Conservation (phyloP, 2,797 vertebrate species). For the Neostethus bicornis region DNA sequence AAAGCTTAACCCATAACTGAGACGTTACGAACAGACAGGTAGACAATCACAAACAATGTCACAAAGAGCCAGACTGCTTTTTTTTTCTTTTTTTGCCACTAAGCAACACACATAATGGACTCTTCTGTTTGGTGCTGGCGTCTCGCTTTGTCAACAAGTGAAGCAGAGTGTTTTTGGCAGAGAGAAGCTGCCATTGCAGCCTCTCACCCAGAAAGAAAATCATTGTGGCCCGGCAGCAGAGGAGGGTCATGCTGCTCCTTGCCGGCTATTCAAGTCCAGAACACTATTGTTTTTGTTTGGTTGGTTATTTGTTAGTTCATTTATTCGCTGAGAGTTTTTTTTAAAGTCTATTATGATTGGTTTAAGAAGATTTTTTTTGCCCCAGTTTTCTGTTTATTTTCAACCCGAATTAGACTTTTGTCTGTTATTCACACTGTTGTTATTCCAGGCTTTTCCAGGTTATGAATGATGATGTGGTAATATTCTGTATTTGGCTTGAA, state of each 20-base stretch:
- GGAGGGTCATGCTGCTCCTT: constrained; percentile 51
- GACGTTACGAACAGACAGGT: constrained; percentile 7
- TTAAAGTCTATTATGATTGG: constrained; percentile 9
- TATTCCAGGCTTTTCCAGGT: constrained; percentile 20
- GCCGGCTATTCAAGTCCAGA: constrained; percentile 46
- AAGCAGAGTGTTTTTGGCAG: constrained; percentile 78
- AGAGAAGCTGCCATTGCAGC: constrained; percentile 45
- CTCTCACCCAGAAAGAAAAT: constrained; percentile 60
- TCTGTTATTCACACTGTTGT: constrained; percentile 5
- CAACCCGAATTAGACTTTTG: constrained; percentile 5
- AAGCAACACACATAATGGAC: constrained; percentile 72
- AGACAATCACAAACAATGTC: constrained; percentile 43
- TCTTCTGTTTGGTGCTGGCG: constrained; percentile 71
- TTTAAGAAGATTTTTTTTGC: constrained; percentile 4
- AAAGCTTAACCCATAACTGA: not conserved
- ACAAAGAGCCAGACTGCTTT: constrained; percentile 47
- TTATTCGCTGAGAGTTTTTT: constrained; percentile 6
- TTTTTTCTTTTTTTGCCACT: constrained; percentile 67
- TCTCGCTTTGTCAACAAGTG: constrained; percentile 58
- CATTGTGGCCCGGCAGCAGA: constrained; percentile 60
- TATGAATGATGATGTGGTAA: constrained; percentile 24
- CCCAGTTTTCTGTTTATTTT: constrained; percentile 4
- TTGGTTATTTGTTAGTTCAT: constrained; percentile 29
- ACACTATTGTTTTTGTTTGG: constrained; percentile 48
- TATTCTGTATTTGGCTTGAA: constrained; percentile 34